These are phyloP conservation scores for Drosophila subsilvestris DNA, from an alignment of 2,888 invertebrate species.

Conservation along the genomic window DNA sequence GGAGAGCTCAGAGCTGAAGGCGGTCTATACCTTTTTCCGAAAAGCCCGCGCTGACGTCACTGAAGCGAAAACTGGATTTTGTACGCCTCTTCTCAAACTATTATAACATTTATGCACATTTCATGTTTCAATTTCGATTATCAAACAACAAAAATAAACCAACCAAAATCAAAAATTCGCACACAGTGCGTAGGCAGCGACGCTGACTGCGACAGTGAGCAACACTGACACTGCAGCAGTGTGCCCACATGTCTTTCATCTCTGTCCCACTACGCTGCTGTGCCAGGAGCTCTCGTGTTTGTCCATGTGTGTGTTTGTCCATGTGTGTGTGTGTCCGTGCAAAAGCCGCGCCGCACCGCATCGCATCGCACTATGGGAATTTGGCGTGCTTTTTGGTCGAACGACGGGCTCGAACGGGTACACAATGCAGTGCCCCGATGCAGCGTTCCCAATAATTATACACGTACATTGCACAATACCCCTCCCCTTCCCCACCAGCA, in stretches of 20 bases:
- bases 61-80: background rate
- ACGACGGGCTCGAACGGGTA: background rate
- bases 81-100: background rate
- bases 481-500: no score
- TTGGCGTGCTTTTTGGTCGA: background rate
- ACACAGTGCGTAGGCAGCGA: background rate
- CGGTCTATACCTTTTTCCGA: background rate
- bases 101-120: background rate
- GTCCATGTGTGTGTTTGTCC: background rate
- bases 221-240: background rate
- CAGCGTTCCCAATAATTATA: conserved; percentile 1
- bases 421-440: background rate
- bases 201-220: background rate
- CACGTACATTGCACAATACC: background rate
- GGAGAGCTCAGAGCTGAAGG: background rate
- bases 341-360: conserved; percentile 12
- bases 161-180: background rate
- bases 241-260: background rate
- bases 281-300: background rate
- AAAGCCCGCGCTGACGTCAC: conserved; percentile 1
- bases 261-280: background rate
- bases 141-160: background rate
- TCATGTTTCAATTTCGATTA: conserved; percentile 1
- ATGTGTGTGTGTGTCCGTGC: background rate
- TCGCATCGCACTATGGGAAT: conserved; percentile 20